Evolutionary conservation across 2,113 vertebrate species (phyloP).

Genomic region (Vulpes ferrilata): DNA sequence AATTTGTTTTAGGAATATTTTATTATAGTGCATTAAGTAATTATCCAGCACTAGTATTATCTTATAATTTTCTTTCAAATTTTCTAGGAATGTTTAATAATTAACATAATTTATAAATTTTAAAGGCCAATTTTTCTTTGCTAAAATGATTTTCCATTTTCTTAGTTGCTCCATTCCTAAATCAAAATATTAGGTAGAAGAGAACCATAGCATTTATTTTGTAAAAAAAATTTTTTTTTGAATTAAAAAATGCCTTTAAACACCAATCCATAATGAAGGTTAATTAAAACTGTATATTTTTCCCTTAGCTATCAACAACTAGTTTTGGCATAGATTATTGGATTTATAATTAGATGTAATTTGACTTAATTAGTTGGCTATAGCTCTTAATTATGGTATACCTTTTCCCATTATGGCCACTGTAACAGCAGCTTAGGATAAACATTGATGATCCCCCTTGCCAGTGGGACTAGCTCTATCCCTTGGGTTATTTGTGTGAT

Average conservation of each 20-base stretch:
- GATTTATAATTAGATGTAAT: slow-evolving; percentile 81
- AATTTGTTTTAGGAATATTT: slow-evolving; percentile 49
- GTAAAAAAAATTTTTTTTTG: slow-evolving; percentile 41
- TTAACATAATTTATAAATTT: neutral
- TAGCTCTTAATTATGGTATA: slow-evolving; percentile 79
- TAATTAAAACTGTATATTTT: slow-evolving; percentile 79
- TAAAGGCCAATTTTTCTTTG: slow-evolving; percentile 47
- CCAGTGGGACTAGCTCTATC: slow-evolving; percentile 71
- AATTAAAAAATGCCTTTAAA: slow-evolving; percentile 60
- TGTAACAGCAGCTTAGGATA: slow-evolving; percentile 74
- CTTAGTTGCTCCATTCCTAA: slow-evolving; percentile 24
- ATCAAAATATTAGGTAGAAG: slow-evolving; percentile 15
- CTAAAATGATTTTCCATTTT: neutral
- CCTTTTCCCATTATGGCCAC: slow-evolving; percentile 77
- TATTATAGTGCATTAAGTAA: slow-evolving; percentile 50
- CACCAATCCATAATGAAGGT: slow-evolving; percentile 45
- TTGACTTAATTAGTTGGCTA: slow-evolving; percentile 85
- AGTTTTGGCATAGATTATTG: slow-evolving; percentile 76
- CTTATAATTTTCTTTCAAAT: slow-evolving; percentile 24
- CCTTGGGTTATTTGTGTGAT: slow-evolving; percentile 82
- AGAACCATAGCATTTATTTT: slow-evolving; percentile 36
- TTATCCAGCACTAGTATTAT: neutral
- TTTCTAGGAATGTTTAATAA: slow-evolving; percentile 52
- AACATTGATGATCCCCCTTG: slow-evolving; percentile 70
- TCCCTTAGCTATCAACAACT: slow-evolving; percentile 76